Conservation (phyloP, 2,113 vertebrate species). For the Takifugu bimaculatus region DNA sequence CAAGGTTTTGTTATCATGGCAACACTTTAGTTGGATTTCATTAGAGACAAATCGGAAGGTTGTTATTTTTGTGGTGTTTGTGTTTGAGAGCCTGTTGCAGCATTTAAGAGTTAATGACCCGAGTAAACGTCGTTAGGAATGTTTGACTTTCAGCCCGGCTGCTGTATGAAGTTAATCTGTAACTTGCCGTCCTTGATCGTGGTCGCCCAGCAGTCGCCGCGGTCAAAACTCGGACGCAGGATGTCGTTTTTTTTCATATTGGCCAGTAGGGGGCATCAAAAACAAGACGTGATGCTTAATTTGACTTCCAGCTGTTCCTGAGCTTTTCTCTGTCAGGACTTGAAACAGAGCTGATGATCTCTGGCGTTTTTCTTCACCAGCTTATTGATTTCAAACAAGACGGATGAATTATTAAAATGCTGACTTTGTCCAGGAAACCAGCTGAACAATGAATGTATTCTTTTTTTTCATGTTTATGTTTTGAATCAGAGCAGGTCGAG, state of each 20-base stretch:
- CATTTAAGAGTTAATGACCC: neutral
- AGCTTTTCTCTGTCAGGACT: no score
- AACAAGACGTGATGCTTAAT: neutral
- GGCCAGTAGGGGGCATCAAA: neutral
- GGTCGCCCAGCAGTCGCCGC: neutral
- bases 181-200: neutral
- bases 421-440: neutral
- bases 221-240: neutral
- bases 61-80: no score
- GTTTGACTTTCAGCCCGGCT: neutral
- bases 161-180: neutral
- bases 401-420: no score
- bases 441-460: neutral
- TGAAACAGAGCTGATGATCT: no score
- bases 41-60: no score
- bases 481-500: no score
- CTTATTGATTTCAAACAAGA: no score
- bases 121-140: neutral
- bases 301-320: no score
- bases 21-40: no score
- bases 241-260: neutral
- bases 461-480: neutral
- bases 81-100: neutral
- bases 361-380: no score
- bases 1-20: no score